These are phyloP conservation scores for Agrotis ipsilon DNA, from an alignment of 2,888 invertebrate species.

Conservation along the genomic window DNA sequence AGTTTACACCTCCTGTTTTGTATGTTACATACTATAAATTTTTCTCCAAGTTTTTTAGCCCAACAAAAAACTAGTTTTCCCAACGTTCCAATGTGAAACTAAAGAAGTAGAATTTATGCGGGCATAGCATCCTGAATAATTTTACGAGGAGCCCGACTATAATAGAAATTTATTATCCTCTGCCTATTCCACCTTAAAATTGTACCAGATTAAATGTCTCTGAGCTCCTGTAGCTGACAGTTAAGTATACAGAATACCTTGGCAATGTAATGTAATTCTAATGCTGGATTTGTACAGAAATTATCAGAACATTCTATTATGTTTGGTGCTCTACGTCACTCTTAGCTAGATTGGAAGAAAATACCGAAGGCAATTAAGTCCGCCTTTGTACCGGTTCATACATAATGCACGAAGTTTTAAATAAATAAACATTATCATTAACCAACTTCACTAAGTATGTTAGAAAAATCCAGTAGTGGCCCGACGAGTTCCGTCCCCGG, in stretches of 20 bases:
- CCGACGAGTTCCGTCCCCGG: neutral
- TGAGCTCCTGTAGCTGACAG: conserved; percentile 29
- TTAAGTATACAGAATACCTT: conserved; percentile 4
- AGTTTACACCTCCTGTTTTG: conserved; percentile 4
- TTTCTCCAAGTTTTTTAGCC: conserved; percentile 16
- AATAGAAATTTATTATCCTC: conserved; percentile 52
- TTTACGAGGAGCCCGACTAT: conserved; percentile 37
- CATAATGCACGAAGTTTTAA: too few species aligned
- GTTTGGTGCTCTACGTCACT: too few species aligned
- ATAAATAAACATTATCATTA: neutral
- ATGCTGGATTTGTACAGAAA: neutral
- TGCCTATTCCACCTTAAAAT: conserved; percentile 37
- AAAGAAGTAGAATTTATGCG: conserved; percentile 55
- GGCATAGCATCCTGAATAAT: conserved; percentile 51
- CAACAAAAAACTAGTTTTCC: conserved; percentile 30
- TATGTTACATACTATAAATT: conserved; percentile 32
- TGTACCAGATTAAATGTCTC: conserved; percentile 38
- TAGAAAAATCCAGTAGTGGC: neutral
- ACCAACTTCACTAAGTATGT: neutral
- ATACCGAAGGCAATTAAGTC: too few species aligned
- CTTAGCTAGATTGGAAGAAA: too few species aligned
- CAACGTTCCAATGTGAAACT: conserved; percentile 42
- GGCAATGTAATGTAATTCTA: conserved; percentile 12
- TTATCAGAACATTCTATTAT: neutral
- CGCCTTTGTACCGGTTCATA: too few species aligned